Evolutionary conservation across 2,797 vertebrate genomes (phyloP).

Genomic region (Macropodus opercularis): DNA sequence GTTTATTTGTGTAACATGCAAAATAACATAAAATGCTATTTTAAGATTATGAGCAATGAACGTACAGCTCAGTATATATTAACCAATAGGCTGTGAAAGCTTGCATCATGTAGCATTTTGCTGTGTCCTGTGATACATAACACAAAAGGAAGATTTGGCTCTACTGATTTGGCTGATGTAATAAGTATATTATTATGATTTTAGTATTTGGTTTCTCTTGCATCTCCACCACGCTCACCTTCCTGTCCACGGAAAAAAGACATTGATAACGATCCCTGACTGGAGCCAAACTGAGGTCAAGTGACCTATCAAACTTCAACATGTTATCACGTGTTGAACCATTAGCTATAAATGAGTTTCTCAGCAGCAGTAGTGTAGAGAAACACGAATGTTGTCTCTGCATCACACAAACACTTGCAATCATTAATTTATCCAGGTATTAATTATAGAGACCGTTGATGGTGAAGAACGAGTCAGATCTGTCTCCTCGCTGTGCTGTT

Average conservation of each 20-base stretch:
- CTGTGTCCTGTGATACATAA: neutral
- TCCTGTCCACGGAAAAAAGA: neutral
- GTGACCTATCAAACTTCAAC: neutral
- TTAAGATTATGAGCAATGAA: neutral
- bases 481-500: conserved; percentile 10
- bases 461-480: conserved; percentile 39
- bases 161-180: conserved; percentile 5
- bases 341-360: neutral
- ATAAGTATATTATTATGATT: conserved; percentile 4
- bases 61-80: neutral
- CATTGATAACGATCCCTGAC: neutral
- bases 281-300: neutral
- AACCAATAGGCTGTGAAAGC: neutral
- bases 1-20: neutral
- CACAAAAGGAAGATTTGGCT: neutral
- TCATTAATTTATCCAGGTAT: conserved; percentile 79
- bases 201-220: neutral
- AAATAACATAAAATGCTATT: neutral
- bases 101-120: neutral
- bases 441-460: conserved; percentile 77
- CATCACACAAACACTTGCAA: conserved; percentile 47
- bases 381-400: neutral
- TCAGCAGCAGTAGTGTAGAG: neutral
- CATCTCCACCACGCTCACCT: neutral
- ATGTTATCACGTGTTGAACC: neutral